Conservation (phyloP, 2,888 invertebrate species). For the Epiblema foenella region DNA sequence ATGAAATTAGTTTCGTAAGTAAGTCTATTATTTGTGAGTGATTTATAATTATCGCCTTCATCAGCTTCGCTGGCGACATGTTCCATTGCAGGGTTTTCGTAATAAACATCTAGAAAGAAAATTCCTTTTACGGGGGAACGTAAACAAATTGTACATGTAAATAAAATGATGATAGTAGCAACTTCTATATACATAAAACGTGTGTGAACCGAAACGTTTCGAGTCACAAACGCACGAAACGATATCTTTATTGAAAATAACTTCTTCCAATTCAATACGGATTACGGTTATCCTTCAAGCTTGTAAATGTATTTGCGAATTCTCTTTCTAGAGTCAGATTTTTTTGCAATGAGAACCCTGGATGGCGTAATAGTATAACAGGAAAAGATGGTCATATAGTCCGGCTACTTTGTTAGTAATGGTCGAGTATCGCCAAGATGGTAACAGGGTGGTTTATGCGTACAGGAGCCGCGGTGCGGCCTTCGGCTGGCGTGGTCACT, state of each 20-base stretch:
- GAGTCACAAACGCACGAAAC: neutral
- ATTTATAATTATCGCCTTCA: slow-evolving; percentile 36
- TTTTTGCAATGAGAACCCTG: slow-evolving; percentile 34
- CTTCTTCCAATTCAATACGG: slow-evolving; percentile 21
- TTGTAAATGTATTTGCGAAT: slow-evolving; percentile 16
- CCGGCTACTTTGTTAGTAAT: slow-evolving; percentile 11
- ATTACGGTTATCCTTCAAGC: slow-evolving; percentile 17
- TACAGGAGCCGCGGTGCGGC: slow-evolving; percentile 85
- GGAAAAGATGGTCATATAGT: slow-evolving; percentile 23
- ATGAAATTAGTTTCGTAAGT: slow-evolving; percentile 15
- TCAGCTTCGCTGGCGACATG: slow-evolving; percentile 47
- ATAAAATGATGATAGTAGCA: too few species aligned
- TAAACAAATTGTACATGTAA: too few species aligned
- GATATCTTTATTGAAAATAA: slow-evolving; percentile 1
- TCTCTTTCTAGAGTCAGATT: slow-evolving; percentile 36
- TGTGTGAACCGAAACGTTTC: neutral
- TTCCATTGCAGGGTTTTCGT: slow-evolving; percentile 37
- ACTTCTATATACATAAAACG: neutral
- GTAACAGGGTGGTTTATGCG: slow-evolving; percentile 83
- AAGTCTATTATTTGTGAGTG: slow-evolving; percentile 22
- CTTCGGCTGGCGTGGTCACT: slow-evolving; percentile 85
- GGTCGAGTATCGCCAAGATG: slow-evolving; percentile 49
- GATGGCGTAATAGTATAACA: slow-evolving; percentile 17
- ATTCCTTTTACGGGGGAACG: neutral
- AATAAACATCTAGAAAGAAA: slow-evolving; percentile 37